These are phyloP conservation scores for Pterocles orientalis DNA, from an alignment of 2,113 vertebrate species.

Conservation along the genomic window DNA sequence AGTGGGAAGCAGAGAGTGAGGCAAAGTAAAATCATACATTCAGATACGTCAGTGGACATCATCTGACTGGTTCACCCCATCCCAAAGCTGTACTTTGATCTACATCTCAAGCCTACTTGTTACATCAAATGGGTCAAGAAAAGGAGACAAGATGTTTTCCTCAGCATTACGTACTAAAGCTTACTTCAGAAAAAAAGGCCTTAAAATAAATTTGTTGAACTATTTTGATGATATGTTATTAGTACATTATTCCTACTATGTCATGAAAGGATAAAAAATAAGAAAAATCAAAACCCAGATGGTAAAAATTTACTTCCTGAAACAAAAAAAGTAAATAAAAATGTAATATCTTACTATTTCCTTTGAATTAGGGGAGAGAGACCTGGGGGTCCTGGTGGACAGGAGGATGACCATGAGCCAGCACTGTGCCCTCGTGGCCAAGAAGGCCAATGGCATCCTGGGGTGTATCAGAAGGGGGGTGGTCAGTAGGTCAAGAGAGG, in stretches of 20 bases:
- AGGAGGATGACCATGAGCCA: too few species aligned
- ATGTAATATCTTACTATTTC: not conserved
- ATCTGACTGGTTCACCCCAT: not conserved
- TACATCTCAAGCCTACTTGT: not conserved
- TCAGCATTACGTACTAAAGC: not conserved
- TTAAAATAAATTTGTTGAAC: not conserved
- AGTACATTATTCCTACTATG: not conserved
- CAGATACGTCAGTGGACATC: not conserved
- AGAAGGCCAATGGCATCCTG: too few species aligned
- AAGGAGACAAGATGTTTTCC: not conserved
- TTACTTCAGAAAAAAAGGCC: not conserved
- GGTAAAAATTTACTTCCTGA: not conserved
- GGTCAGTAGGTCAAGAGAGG: too few species aligned
- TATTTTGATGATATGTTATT: not conserved
- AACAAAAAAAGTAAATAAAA: not conserved
- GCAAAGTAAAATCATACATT: not conserved
- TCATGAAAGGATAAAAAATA: not conserved
- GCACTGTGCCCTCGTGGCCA: too few species aligned
- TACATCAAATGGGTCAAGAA: not conserved
- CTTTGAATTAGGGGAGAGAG: too few species aligned
- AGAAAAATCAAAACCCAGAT: not conserved
- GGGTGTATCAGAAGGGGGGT: too few species aligned
- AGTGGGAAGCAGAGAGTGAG: not conserved
- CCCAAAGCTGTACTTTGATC: not conserved
- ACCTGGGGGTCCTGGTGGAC: too few species aligned